Evolutionary conservation across 2,888 invertebrate genomes (phyloP), one percentile per base, ranked within the genome.

Genomic region (Scaptodrosophila latifasciaeformis): DNA sequence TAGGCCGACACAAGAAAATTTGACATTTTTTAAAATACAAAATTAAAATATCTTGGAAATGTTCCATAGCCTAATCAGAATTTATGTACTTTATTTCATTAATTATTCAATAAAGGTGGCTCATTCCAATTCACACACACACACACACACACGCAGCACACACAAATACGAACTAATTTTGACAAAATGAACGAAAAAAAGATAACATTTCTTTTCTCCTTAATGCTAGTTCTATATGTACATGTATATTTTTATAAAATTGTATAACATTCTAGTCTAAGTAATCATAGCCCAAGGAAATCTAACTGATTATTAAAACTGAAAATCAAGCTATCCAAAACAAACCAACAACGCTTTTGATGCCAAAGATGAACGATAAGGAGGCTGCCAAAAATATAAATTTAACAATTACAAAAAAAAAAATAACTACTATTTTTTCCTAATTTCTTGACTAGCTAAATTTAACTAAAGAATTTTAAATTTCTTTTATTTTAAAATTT

Each of bases 51-150:
- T 34, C 6, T 34, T 13, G 34, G 6, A 13, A 34, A 34, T 34
- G 34, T 34, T 13, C 15, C 15, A 30, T 12, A 30, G 34, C 12
- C 27, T 27, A 34, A 34, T 15, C 15, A 34, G 34, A 12, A 34
- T 34, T 34, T 34, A 34, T 18, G 48, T 48, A n/a, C n/a, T n/a
- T n/a, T n/a, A n/a, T n/a, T n/a, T n/a, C n/a, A n/a, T n/a, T n/a
- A n/a, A n/a, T n/a, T n/a, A n/a, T n/a, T n/a, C n/a, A n/a, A 67
- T 61, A 62, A 78, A 75, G 62, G 62, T 76, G 78, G 79, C 66
- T 64, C 64, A n/a, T n/a, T n/a, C 65, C 68, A 62, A 62, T 56
- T 65, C 59, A 60, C 51, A 30, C 34, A 57, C 35, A 45, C 31
- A 51, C 45, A 58, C 42, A 46, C 40, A 42, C 42, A 27, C 13